Evolutionary conservation across 2,113 vertebrate genomes (phyloP).

Genomic region (Pedetes capensis): DNA sequence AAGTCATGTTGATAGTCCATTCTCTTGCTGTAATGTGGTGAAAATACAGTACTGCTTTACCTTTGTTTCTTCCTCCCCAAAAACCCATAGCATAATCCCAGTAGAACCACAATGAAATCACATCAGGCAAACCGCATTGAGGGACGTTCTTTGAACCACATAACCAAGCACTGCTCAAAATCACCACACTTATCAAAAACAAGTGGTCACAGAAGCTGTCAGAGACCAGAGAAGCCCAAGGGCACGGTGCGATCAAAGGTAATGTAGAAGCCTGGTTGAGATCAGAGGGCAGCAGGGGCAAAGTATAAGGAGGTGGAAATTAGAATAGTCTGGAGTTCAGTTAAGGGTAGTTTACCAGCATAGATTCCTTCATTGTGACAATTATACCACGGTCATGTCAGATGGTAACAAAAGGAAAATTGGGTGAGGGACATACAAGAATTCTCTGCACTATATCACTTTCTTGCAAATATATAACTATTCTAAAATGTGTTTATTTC

Average conservation of each 20-base stretch:
- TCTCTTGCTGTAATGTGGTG: background rate
- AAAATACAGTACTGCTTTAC: background rate
- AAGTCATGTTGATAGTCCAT: too few species aligned
- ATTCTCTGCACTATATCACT: background rate
- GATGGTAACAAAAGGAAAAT: background rate
- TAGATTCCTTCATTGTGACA: background rate
- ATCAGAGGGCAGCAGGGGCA: background rate
- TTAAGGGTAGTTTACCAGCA: fast-evolving
- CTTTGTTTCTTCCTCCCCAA: background rate
- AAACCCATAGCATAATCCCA: fast-evolving
- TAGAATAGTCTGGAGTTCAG: background rate
- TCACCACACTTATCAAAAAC: background rate
- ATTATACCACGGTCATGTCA: background rate
- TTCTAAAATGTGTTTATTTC: background rate
- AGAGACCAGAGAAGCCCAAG: background rate
- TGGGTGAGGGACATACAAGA: fast-evolving
- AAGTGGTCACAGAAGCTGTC: background rate
- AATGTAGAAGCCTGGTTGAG: background rate
- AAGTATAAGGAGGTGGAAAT: background rate
- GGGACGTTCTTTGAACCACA: background rate
- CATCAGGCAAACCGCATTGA: background rate
- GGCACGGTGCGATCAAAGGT: fast-evolving
- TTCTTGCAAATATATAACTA: background rate
- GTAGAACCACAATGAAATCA: background rate
- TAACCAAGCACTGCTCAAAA: background rate